phyloP scores from a whole-genome alignment of 2,888 invertebrate genomes.

The Eustalomyia histrio region DNA sequence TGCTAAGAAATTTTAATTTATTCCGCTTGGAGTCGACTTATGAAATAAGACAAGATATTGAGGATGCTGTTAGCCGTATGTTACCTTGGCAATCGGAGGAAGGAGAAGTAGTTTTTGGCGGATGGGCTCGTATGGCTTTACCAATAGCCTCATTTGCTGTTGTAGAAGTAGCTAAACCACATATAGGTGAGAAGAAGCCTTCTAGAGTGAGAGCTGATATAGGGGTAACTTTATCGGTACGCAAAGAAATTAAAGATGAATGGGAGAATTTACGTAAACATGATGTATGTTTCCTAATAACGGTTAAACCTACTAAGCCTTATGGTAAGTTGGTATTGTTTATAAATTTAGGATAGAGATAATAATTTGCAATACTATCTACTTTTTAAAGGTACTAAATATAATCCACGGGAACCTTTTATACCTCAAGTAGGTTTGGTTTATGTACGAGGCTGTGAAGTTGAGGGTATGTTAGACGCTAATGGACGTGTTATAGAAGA shows the following conservation, averaged over 20 bases:
- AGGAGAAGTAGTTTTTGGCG: slow-evolving; percentile 92
- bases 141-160: slow-evolving; percentile 95
- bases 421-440: slow-evolving; percentile 95
- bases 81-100: slow-evolving; percentile 97
- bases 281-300: slow-evolving; percentile 97
- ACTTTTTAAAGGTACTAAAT: slow-evolving; percentile 84
- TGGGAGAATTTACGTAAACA: slow-evolving; percentile 98
- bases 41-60: slow-evolving; percentile 98
- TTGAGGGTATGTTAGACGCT: slow-evolving; percentile 98
- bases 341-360: neutral
- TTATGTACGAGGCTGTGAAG: slow-evolving; percentile 97
- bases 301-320: slow-evolving; percentile 90
- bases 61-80: slow-evolving; percentile 96
- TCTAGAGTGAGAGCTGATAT: slow-evolving; percentile 97
- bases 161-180: slow-evolving; percentile 95
- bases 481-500: slow-evolving; percentile 98
- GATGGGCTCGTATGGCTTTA: slow-evolving; percentile 99
- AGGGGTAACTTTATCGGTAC: slow-evolving; percentile 93
- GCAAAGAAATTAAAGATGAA: slow-evolving; percentile 94
- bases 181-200: slow-evolving; percentile 96
- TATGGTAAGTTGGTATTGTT: slow-evolving; percentile 83
- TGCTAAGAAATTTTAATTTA: slow-evolving; percentile 97
- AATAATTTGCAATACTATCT: slow-evolving; percentile 4
- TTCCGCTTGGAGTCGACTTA: slow-evolving; percentile 97
- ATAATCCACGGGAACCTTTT: slow-evolving; percentile 90